These are phyloP conservation scores for Aegotheles bennettii DNA, from an alignment of 2,113 vertebrate genomes.

Conservation along the genomic window DNA sequence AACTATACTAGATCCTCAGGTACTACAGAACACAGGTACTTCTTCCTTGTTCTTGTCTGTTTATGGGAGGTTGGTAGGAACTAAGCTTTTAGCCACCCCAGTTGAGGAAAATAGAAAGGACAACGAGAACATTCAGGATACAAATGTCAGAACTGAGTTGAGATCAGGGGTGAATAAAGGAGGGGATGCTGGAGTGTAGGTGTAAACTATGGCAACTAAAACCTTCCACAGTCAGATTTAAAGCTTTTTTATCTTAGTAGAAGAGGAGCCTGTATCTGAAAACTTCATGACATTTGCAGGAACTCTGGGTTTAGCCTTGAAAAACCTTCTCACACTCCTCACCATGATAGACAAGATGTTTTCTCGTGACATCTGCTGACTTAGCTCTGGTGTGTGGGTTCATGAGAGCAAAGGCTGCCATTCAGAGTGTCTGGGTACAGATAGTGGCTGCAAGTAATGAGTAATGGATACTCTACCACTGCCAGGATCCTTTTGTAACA, in stretches of 20 bases:
- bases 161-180: neutral
- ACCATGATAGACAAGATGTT: neutral
- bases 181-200: fast-evolving
- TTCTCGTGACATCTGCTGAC: neutral
- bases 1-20: neutral
- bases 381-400: neutral
- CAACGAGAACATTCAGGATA: neutral
- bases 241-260: neutral
- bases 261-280: neutral
- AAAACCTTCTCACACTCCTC: neutral
- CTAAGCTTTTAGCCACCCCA: neutral
- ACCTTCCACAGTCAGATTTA: neutral
- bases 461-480: neutral
- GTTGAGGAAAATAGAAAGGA: neutral
- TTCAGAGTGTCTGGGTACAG: neutral
- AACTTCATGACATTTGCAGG: neutral
- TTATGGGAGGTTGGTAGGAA: neutral
- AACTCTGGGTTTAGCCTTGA: neutral
- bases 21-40: neutral
- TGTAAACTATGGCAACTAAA: neutral
- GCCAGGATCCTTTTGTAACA: neutral
- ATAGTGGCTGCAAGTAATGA: neutral
- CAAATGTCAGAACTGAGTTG: neutral
- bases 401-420: neutral
- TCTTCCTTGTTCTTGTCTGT: neutral